Base-by-base conservation (phyloP, 2,797 vertebrate species). In the Arctocebus calabarensis region DNA sequence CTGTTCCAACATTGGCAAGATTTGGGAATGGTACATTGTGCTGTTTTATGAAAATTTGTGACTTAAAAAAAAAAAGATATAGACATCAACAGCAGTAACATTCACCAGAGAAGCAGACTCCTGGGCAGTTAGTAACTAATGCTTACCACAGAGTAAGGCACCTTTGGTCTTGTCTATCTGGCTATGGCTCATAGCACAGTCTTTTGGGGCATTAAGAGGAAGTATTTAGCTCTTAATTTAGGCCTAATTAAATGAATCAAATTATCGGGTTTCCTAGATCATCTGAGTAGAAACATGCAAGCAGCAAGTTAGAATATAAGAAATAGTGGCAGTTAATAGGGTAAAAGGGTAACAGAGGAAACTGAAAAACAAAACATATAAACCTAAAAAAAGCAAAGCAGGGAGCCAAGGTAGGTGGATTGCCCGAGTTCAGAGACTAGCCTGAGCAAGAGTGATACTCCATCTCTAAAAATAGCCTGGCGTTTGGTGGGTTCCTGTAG, bases 21-120 rank as follows among this genome's bases (percentile, higher is more conserved):
- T 19, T 16, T 88, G 59, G 40, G 40, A 82, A 61, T 70, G 52
- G 19, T n/a, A 55, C 40, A 10, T 34, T 55, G 23, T 34, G 75
- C 34, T 59, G 29, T 90, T 83, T 86, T 68, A 93, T 82, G 45
- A 88, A 95, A 93, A 84, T 34, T 64, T 34, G 34, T 78, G 66
- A 75, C 13, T 61, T 87, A 61, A 77, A 32, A 86, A 70, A 45
- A 62, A 43, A 62, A 70, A 74, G 73, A 81, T 22, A 81, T 3
- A 91, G 20, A 90, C 62, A 27, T 22, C 22, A 88, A 74, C 2
- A 73, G 48, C 10, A 91, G n/a, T 45, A 74, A 89, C 34, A 68
- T 84, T 89, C 34, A 34, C 48, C 40, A 79, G 40, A 83, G 62
- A 45, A 71, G 52, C 14, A 73, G 64, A 43, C 22, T 61, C 40